A percentile compares a stretch with the other conserved stretches of the same genome.
Evolutionary conservation across 2,888 invertebrate genomes (phyloP).

Genomic region (Mythimna ferrago): DNA sequence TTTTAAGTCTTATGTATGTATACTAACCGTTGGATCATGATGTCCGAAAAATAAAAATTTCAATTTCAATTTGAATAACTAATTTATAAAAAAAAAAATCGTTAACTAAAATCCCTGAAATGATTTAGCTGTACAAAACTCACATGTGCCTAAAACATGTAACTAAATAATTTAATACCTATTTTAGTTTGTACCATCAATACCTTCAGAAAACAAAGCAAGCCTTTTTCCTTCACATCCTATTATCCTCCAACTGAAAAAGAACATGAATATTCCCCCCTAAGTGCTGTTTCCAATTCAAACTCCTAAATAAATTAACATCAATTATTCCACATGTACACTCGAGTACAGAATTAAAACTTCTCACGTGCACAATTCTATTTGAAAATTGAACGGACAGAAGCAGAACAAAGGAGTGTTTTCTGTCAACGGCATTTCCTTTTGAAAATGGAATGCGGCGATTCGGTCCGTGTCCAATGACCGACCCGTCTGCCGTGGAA

Average conservation of each 20-base stretch:
- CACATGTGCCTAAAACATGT: not conserved
- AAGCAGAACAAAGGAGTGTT: slow-evolving; percentile 84
- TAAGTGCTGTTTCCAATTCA: slow-evolving; percentile 54
- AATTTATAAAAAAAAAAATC: no score
- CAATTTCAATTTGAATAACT: no score
- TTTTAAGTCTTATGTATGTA: no score
- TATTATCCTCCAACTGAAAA: slow-evolving; percentile 33
- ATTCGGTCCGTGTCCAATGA: slow-evolving; percentile 73
- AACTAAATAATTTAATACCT: not conserved
- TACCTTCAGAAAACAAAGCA: slow-evolving; percentile 6
- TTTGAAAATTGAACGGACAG: slow-evolving; percentile 79
- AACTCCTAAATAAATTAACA: slow-evolving; percentile 70
- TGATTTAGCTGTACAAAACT: no score
- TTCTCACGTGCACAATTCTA: slow-evolving; percentile 74
- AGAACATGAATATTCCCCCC: slow-evolving; percentile 39
- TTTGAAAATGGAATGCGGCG: slow-evolving; percentile 84
- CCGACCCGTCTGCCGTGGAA: slow-evolving; percentile 73
- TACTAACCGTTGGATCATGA: no score
- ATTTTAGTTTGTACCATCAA: not conserved
- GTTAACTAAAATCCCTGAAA: no score
- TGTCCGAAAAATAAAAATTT: no score
- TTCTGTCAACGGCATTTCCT: slow-evolving; percentile 86
- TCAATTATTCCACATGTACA: slow-evolving; percentile 69
- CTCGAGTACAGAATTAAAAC: slow-evolving; percentile 68
- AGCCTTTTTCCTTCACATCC: slow-evolving; percentile 25